Base-by-base conservation (phyloP, 2,888 invertebrate genomes). In the Melanargia galathea region DNA sequence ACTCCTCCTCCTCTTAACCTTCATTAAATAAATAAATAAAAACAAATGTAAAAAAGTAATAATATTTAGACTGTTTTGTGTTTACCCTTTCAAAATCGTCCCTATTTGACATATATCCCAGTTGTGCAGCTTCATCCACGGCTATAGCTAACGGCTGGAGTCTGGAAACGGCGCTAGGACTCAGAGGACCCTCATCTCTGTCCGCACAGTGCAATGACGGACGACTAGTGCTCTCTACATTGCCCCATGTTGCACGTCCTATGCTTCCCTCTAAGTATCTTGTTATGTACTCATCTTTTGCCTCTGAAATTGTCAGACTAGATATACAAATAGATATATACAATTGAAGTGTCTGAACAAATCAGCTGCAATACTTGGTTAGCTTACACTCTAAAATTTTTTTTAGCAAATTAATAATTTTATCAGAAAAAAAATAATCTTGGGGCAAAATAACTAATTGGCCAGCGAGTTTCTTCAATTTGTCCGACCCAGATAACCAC, bases 81-180 rank as follows among this genome's bases (percentile, higher is more conserved):
- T 6, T 61, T 86, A 97, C 97, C 84, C 97, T 93, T 91, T 98
- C 98, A 92, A 98, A 99, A 81, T 98, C 98, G 92, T 98, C 98
- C 79, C 98, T 93, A 79, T 97, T 96, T 2, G 98, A 97, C 96
- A 98, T 98, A 79, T 98, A 99, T 2, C 97, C 97, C 10, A 99
- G 92, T 76, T 97, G 95, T 38, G 95, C 92, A 35, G 98, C 97
- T 87, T 99, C 98, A 79, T 97, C 97, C 0, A 93, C 86, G 10
- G 95, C 94, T 60, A 97, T 94, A 73, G 97, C 97, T 26, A 97
- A 82, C 1, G 97, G 95, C 38, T 97, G 96, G 61, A 97, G 87
- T 61, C 95, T 92, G 0, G 95, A 93, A 7, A 91, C 88, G 11
- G 91, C 91, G 64, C 94, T 94, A 7, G 96, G 96, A 1, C 96